These are phyloP conservation scores for Tinea trinotella DNA, from an alignment of 2,888 invertebrate species.

Conservation along the genomic window DNA sequence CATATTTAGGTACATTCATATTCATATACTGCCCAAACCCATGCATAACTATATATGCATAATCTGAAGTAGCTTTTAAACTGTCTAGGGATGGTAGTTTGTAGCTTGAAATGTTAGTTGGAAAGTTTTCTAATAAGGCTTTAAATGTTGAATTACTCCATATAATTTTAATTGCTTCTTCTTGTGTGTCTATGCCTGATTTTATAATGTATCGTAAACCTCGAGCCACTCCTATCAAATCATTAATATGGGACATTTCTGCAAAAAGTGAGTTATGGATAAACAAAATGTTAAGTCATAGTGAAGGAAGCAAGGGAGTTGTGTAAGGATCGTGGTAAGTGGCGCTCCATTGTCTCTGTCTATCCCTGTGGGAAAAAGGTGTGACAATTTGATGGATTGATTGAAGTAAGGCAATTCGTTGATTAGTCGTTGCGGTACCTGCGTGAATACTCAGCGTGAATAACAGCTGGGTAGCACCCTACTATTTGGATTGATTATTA, in stretches of 20 bases:
- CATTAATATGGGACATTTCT: conserved; percentile 74
- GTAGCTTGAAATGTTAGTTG: conserved; percentile 41
- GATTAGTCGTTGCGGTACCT: no score
- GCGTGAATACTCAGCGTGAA: no score
- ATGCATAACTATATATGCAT: conserved; percentile 78
- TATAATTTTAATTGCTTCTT: conserved; percentile 70
- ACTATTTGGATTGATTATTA: no score
- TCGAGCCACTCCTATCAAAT: conserved; percentile 77
- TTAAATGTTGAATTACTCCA: conserved; percentile 81
- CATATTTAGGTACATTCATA: conserved; percentile 46
- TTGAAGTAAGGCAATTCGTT: no score
- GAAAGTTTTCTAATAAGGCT: conserved; percentile 43
- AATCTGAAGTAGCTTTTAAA: conserved; percentile 65
- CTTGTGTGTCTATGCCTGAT: conserved; percentile 77
- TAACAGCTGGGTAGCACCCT: no score
- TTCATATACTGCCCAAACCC: conserved; percentile 76
- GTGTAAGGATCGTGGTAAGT: no score
- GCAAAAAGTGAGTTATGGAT: no score
- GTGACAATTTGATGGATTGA: no score
- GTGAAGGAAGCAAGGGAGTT: no score
- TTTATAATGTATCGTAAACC: conserved; percentile 79
- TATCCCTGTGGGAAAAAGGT: no score
- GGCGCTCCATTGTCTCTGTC: no score
- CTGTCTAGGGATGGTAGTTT: conserved; percentile 36
- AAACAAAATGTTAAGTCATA: no score